Evolutionary conservation across 2,797 vertebrate species (phyloP).

Genomic region (Rhincodon typus): DNA sequence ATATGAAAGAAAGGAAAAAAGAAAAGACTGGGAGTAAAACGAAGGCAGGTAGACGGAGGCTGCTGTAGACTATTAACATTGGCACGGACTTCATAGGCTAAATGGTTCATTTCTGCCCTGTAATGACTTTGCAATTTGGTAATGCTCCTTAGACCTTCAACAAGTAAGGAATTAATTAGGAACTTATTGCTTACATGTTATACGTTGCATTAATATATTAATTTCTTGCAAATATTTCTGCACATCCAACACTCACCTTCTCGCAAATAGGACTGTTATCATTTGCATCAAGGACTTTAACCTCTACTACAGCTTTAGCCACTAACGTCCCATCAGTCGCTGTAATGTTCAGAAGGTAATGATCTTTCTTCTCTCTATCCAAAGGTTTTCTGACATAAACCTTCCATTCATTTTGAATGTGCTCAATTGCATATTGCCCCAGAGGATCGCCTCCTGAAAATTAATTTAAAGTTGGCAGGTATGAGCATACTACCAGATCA

Average conservation of each 20-base stretch:
- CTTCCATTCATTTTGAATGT: constrained; percentile 92
- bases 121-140: not conserved
- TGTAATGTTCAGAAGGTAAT: constrained; percentile 90
- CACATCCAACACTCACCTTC: constrained; percentile 66
- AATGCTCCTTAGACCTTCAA: not conserved
- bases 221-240: not conserved
- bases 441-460: constrained; percentile 82
- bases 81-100: not conserved
- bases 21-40: not conserved
- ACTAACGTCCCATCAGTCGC: constrained; percentile 91
- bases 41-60: not conserved
- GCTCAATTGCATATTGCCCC: constrained; percentile 88
- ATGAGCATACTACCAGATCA: not conserved
- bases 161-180: not conserved
- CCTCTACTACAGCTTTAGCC: constrained; percentile 85
- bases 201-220: not conserved
- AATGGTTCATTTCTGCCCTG: not conserved
- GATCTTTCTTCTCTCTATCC: constrained; percentile 88
- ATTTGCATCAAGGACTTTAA: constrained; percentile 95
- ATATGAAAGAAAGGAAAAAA: not conserved
- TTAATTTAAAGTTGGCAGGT: constrained; percentile 42
- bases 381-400: constrained; percentile 87
- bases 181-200: not conserved
- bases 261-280: constrained; percentile 93
- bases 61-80: not conserved